Conservation (phyloP, 2,113 vertebrate species). For the Cavia aperea region DNA sequence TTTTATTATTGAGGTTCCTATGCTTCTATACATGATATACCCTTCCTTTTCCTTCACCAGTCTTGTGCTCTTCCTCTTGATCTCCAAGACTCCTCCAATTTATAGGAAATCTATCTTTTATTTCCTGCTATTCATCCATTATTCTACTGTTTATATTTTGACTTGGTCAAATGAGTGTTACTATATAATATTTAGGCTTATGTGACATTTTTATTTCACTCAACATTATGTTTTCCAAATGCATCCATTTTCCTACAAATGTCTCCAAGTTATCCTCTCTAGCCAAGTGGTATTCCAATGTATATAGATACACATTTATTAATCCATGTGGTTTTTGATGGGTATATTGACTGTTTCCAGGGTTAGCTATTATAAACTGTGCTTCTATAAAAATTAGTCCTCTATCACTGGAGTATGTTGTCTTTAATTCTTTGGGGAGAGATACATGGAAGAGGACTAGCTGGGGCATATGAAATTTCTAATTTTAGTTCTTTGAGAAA, state of each 20-base stretch:
- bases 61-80: neutral
- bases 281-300: neutral
- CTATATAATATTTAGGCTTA: neutral
- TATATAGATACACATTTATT: neutral
- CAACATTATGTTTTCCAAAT: neutral
- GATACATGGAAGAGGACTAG: neutral
- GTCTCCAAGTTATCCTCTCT: neutral
- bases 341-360: neutral
- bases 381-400: neutral
- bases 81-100: neutral
- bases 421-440: neutral
- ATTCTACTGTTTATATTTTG: neutral
- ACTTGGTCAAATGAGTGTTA: neutral
- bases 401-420: neutral
- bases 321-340: neutral
- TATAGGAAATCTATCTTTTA: neutral
- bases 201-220: neutral
- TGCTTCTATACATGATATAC: neutral
- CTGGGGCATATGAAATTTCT: neutral
- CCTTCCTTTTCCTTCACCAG: neutral
- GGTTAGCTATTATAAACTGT: neutral
- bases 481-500: neutral
- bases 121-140: neutral
- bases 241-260: neutral
- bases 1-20: neutral